Evolutionary conservation across 1,140 invertebrate genomes (phyloP).

Genomic region (Arctopsyche grandis): DNA sequence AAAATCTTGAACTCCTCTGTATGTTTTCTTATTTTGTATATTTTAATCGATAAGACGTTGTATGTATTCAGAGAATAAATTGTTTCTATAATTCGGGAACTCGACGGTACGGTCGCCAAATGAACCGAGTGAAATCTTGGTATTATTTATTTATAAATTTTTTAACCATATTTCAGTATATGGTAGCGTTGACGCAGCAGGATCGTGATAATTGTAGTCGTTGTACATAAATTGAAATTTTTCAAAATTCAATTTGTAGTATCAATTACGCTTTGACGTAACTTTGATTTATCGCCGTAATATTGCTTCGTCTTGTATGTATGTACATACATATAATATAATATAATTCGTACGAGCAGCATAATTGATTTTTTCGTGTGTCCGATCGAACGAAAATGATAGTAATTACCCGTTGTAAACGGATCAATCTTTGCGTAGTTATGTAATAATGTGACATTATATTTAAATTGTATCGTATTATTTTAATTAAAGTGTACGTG

Average conservation of each 20-base stretch:
- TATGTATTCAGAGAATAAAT: constrained; percentile 43
- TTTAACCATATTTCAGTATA: no score
- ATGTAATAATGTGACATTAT: constrained; percentile 15
- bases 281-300: constrained; percentile 20
- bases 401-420: constrained; percentile 8
- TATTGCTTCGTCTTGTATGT: not conserved
- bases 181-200: not conserved
- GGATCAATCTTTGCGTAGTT: constrained; percentile 5
- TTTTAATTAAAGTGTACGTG: constrained; percentile 28
- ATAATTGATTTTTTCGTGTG: constrained; percentile 11
- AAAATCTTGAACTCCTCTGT: constrained; percentile 28
- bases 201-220: not conserved
- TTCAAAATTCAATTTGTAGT: constrained; percentile 16
- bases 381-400: constrained; percentile 2
- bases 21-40: constrained; percentile 25
- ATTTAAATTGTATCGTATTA: constrained; percentile 10
- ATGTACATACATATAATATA: no score
- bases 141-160: no score
- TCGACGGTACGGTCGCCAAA: not conserved
- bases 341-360: not conserved
- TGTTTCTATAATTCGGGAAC: constrained; percentile 45
- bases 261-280: constrained; percentile 17
- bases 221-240: not conserved
- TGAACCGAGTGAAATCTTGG: not conserved
- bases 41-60: constrained; percentile 47